These are phyloP conservation scores for Charanyca ferruginea DNA, from an alignment of 2,888 invertebrate genomes.

Conservation along the genomic window DNA sequence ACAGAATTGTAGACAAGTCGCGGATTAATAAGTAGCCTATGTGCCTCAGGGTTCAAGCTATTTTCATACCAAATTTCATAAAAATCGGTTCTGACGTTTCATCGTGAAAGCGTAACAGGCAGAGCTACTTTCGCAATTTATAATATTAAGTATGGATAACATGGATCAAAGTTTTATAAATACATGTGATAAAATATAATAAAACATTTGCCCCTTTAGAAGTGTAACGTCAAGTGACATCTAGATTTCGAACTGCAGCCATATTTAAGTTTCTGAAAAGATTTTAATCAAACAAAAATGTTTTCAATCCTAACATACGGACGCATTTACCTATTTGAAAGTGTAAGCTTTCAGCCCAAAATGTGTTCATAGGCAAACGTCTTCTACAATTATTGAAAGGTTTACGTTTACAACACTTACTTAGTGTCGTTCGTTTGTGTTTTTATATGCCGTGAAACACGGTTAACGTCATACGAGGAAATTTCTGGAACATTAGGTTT, in stretches of 20 bases:
- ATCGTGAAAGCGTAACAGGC: too few species aligned
- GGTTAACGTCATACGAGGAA: conserved; percentile 44
- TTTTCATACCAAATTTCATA: too few species aligned
- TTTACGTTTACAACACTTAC: conserved; percentile 32
- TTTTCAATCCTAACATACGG: background rate
- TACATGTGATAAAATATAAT: background rate
- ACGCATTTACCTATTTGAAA: background rate
- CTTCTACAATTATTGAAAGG: conserved; percentile 14
- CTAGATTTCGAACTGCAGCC: background rate
- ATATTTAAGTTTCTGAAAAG: too few species aligned
- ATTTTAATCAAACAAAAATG: too few species aligned
- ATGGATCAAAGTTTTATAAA: too few species aligned
- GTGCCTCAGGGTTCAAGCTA: too few species aligned
- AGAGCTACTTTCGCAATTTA: too few species aligned
- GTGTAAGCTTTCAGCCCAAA: background rate
- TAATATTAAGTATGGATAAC: too few species aligned
- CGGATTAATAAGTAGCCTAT: too few species aligned
- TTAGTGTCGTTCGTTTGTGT: conserved; percentile 41
- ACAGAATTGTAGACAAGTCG: too few species aligned
- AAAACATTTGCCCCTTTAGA: background rate
- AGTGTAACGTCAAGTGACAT: background rate
- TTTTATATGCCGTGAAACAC: conserved; percentile 48
- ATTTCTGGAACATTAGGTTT: conserved; percentile 49
- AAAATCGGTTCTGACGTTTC: too few species aligned
- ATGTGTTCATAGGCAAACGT: background rate